A percentile compares a stretch with the other conserved stretches of the same genome.
These are phyloP conservation scores for Drosophila trapezifrons DNA, from an alignment of 1,140 invertebrate genomes.

Conservation along the genomic window DNA sequence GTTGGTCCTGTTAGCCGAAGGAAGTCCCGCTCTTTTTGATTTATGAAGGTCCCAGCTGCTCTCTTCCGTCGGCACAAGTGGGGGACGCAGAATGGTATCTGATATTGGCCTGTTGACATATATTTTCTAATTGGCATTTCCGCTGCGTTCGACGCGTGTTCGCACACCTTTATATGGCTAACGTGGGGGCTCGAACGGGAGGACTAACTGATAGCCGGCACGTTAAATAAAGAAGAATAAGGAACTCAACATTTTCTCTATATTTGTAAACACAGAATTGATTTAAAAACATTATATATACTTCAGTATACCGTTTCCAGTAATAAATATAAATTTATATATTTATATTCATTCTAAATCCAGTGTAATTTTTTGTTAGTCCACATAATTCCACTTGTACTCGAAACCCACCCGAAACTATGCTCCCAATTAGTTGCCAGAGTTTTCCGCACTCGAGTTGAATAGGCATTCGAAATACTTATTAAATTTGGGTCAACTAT, in stretches of 20 bases:
- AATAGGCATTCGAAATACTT: conserved; percentile 16
- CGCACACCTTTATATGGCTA: conserved; percentile 13
- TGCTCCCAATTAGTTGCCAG: conserved; percentile 7
- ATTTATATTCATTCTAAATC: too few relatives aligned
- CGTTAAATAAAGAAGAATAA: too few relatives aligned
- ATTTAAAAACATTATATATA: neutral
- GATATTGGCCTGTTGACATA: conserved; percentile 75
- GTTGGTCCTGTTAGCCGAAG: conserved; percentile 20
- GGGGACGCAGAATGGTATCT: conserved; percentile 21
- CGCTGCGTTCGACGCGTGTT: conserved; percentile 41
- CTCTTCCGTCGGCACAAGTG: conserved; percentile 13
- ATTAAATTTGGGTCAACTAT: conserved; percentile 31
- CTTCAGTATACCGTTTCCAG: too few relatives aligned
- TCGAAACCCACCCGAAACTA: neutral
- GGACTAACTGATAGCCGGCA: neutral
- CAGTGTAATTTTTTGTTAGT: too few relatives aligned
- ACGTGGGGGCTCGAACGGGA: neutral
- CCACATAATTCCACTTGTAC: too few relatives aligned
- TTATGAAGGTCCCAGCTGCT: conserved; percentile 25
- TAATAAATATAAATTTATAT: too few relatives aligned
- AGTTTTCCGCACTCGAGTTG: conserved; percentile 6
- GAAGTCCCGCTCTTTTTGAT: conserved; percentile 26
- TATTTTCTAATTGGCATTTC: conserved; percentile 77
- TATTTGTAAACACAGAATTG: too few relatives aligned
- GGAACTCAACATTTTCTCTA: too few relatives aligned